A percentile compares a stretch with the other conserved stretches of the same genome.
phyloP scores from a whole-genome alignment of 2,888 invertebrate species.

The Pimpla rufipes region DNA sequence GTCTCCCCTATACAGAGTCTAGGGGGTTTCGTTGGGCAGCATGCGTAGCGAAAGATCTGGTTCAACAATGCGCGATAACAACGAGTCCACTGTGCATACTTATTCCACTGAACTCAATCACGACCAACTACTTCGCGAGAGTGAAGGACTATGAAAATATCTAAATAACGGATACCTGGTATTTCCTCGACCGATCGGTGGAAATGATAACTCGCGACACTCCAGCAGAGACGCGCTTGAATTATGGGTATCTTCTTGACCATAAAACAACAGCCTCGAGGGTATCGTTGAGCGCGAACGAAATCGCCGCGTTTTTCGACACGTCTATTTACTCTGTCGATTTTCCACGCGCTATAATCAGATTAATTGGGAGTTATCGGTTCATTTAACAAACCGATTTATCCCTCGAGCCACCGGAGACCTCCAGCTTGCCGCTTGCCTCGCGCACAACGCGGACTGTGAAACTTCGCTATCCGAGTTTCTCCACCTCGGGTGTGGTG shows the following conservation, averaged over 20 bases:
- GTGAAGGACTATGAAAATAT: background rate
- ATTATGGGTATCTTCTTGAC: conserved; percentile 47
- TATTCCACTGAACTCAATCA: conserved; percentile 46
- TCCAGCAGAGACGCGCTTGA: conserved; percentile 21
- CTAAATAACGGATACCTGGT: conserved; percentile 1
- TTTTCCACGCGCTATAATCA: background rate
- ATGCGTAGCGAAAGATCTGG: conserved; percentile 61
- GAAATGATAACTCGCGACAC: conserved; percentile 35
- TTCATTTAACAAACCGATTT: background rate
- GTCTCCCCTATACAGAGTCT: background rate
- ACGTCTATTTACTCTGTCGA: background rate
- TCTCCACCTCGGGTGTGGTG: conserved; percentile 34
- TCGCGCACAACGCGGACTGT: background rate
- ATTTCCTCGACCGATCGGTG: conserved; percentile 28
- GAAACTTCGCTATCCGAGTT: conserved; percentile 18
- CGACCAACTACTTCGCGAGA: conserved; percentile 34
- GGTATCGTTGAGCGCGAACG: conserved; percentile 59
- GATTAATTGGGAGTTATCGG: background rate
- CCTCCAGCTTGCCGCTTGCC: background rate
- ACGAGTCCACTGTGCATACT: background rate
- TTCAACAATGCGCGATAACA: conserved; percentile 41
- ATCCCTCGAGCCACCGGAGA: background rate
- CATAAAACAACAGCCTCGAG: conserved; percentile 56
- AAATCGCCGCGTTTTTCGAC: background rate
- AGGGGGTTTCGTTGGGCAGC: conserved; percentile 5